phyloP scores from a whole-genome alignment of 2,797 vertebrate genomes.

The Rhincodon typus region DNA sequence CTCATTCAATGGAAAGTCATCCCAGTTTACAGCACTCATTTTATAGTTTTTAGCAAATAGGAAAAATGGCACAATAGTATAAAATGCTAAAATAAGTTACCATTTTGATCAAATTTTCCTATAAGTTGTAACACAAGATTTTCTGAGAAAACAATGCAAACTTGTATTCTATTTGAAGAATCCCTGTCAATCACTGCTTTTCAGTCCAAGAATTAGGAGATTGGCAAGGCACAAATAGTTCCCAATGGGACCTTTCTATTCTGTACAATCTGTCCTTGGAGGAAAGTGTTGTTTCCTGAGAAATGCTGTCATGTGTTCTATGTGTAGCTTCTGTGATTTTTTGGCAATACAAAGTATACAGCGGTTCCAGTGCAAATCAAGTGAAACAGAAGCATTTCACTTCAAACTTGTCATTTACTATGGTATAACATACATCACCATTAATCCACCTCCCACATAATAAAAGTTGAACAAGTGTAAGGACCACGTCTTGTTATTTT shows the following conservation, averaged over 20 bases:
- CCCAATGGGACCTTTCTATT: background rate
- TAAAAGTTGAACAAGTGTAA: too few relatives aligned
- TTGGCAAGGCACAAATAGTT: background rate
- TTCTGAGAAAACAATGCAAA: background rate
- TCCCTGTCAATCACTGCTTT: background rate
- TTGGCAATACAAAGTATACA: too few relatives aligned
- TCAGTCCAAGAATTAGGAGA: background rate
- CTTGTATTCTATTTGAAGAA: background rate
- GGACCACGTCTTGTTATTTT: too few relatives aligned
- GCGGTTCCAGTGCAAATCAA: too few relatives aligned
- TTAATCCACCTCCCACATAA: too few relatives aligned
- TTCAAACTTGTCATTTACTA: too few relatives aligned
- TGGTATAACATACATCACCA: too few relatives aligned
- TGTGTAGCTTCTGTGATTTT: too few relatives aligned
- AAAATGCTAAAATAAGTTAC: background rate
- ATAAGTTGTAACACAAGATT: background rate
- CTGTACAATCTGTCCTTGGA: background rate
- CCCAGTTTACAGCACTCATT: background rate
- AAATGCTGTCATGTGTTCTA: background rate
- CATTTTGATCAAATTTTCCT: background rate
- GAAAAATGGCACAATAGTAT: background rate
- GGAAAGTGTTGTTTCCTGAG: background rate
- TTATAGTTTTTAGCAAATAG: background rate
- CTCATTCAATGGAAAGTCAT: background rate
- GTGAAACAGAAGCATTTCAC: too few relatives aligned